Evolutionary conservation across 1,140 invertebrate genomes (phyloP).

Genomic region (Brachionus rotundiformis): DNA sequence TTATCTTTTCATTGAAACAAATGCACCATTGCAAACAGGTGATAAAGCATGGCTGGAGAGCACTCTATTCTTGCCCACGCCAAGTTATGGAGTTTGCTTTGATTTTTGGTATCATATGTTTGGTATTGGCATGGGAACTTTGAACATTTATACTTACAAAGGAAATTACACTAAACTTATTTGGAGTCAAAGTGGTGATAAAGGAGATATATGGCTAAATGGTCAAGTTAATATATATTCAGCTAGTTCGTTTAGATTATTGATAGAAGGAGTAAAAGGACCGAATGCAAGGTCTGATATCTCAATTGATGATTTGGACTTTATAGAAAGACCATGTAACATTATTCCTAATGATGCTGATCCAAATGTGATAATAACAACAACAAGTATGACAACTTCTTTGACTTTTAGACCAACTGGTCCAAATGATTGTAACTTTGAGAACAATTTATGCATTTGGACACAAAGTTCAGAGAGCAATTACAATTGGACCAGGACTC

Average conservation of each 20-base stretch:
- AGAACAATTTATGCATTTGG: conserved; percentile 53
- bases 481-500: conserved; percentile 27
- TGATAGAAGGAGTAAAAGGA: conserved; percentile 57
- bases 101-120: conserved; percentile 63
- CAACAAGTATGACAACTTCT: conserved; percentile 25
- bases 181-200: conserved; percentile 51
- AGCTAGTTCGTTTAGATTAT: conserved; percentile 54
- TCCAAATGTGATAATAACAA: conserved; percentile 53
- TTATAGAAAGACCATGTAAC: conserved; percentile 57
- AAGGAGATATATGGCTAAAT: conserved; percentile 52
- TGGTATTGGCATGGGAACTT: conserved; percentile 53
- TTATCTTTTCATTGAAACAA: conserved; percentile 60
- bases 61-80: conserved; percentile 15
- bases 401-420: conserved; percentile 52
- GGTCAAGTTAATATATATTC: conserved; percentile 51
- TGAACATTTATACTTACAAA: conserved; percentile 35
- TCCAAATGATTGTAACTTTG: conserved; percentile 58
- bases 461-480: not conserved
- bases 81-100: conserved; percentile 54
- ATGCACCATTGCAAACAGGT: not conserved
- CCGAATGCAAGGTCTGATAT: too few relatives aligned
- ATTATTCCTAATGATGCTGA: conserved; percentile 56
- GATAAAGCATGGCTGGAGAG: conserved; percentile 34
- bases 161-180: not conserved
- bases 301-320: conserved; percentile 60